These are phyloP conservation scores for Yponomeuta malinellus DNA, from an alignment of 2,888 invertebrate species.

Conservation along the genomic window DNA sequence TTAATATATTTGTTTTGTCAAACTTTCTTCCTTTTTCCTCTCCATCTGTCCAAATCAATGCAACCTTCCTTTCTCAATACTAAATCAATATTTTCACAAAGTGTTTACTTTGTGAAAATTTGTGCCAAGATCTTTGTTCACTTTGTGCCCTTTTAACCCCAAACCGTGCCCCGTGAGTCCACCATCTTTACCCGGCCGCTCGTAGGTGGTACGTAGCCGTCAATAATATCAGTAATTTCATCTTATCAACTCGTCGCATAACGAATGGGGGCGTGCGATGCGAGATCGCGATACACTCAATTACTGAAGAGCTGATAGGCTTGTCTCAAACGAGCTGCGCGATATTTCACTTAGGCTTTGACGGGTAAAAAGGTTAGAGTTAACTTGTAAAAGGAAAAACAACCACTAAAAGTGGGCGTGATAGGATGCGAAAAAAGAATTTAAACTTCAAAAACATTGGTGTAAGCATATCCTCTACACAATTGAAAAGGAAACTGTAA, in stretches of 20 bases:
- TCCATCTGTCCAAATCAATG: too few species aligned
- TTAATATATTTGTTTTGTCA: too few species aligned
- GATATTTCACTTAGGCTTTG: neutral
- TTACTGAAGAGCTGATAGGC: neutral
- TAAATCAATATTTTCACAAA: neutral
- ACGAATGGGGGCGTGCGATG: slow-evolving; percentile 40
- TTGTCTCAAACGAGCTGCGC: neutral
- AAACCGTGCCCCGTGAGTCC: slow-evolving; percentile 16
- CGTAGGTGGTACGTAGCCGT: slow-evolving; percentile 43
- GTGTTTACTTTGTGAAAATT: too few species aligned
- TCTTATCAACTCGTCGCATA: slow-evolving; percentile 47
- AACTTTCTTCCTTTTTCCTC: too few species aligned
- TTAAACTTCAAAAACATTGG: too few species aligned
- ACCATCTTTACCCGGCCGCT: slow-evolving; percentile 24
- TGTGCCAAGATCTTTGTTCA: neutral
- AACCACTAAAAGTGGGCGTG: too few species aligned
- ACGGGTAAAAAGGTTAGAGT: neutral
- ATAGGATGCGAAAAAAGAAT: too few species aligned
- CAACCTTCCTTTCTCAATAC: neutral
- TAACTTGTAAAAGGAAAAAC: neutral
- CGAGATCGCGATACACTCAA: slow-evolving; percentile 14
- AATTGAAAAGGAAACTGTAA: too few species aligned
- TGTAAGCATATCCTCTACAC: too few species aligned
- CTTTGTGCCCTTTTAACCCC: neutral
- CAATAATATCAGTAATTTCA: slow-evolving; percentile 56